Evolutionary conservation across 2,888 invertebrate genomes (phyloP).

Genomic region (Lamproptera curius): DNA sequence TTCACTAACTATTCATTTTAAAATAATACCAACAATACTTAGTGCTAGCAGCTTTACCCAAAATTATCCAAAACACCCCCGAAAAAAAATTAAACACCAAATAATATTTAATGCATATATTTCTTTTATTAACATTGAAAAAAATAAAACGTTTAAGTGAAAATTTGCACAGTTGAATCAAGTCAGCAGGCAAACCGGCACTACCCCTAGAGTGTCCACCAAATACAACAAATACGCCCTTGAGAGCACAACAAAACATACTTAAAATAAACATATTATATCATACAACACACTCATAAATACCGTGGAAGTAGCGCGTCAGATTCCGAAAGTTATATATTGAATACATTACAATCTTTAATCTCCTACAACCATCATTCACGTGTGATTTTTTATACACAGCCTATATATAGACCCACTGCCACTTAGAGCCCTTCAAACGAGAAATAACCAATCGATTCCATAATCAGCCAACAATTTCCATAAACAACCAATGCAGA

Average conservation of each 20-base stretch:
- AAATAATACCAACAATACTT: too few species aligned
- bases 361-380: slow-evolving; percentile 52
- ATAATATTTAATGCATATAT: slow-evolving; percentile 69
- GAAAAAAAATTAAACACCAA: slow-evolving; percentile 22
- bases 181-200: slow-evolving; percentile 45
- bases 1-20: too few species aligned
- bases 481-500: slow-evolving; percentile 2
- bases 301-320: slow-evolving; percentile 48
- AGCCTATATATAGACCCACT: slow-evolving; percentile 69
- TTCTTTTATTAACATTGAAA: slow-evolving; percentile 72
- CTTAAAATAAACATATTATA: slow-evolving; percentile 40
- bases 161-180: slow-evolving; percentile 68
- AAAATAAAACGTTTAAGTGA: slow-evolving; percentile 60
- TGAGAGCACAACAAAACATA: slow-evolving; percentile 53
- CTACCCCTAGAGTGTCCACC: slow-evolving; percentile 49
- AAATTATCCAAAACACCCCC: background rate
- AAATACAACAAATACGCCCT: slow-evolving; percentile 52
- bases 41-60: background rate
- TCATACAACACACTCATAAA: slow-evolving; percentile 46
- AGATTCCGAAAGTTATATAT: slow-evolving; percentile 32
- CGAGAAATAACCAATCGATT: background rate
- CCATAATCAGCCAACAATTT: background rate
- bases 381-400: slow-evolving; percentile 61
- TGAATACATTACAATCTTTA: slow-evolving; percentile 52
- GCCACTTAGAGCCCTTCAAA: slow-evolving; percentile 35